Conservation (phyloP, 2,888 invertebrate species). For the Drosophila peninsularis region DNA sequence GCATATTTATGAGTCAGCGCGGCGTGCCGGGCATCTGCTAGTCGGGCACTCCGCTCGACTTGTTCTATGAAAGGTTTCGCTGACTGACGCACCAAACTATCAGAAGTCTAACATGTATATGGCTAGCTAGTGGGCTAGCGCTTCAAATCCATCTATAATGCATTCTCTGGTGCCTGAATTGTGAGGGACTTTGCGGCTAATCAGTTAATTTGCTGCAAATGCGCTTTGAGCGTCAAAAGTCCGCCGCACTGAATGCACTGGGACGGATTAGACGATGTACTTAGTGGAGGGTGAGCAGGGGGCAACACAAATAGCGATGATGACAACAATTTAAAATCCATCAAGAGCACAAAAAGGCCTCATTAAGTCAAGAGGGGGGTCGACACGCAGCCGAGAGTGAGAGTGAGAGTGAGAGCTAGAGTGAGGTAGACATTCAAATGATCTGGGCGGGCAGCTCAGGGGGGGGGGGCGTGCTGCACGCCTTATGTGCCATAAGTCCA, state of each 20-base stretch:
- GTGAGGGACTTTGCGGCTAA: slow-evolving; percentile 30
- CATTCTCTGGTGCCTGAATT: slow-evolving; percentile 12
- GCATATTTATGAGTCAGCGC: too few relatives aligned
- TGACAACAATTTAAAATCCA: slow-evolving; percentile 83
- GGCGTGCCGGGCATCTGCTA: not conserved
- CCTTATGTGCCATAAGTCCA: slow-evolving; percentile 39
- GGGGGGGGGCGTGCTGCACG: slow-evolving; percentile 46
- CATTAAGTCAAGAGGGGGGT: slow-evolving; percentile 81
- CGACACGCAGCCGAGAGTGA: slow-evolving; percentile 39
- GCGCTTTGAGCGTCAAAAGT: slow-evolving; percentile 65
- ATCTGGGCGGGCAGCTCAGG: slow-evolving; percentile 47
- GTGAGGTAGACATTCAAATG: slow-evolving; percentile 22
- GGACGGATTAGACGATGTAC: slow-evolving; percentile 43
- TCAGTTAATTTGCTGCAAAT: slow-evolving; percentile 52
- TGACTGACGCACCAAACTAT: not conserved
- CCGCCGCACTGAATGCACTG: slow-evolving; percentile 44
- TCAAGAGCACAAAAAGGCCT: slow-evolving; percentile 81
- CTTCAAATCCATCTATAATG: too few relatives aligned
- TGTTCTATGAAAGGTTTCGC: not conserved
- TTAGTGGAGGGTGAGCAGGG: not conserved
- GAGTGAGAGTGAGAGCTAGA: not conserved
- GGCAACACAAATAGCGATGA: slow-evolving; percentile 69
- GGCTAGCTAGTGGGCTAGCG: too few relatives aligned
- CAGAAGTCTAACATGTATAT: not conserved
- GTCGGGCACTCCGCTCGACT: not conserved